Conservation (phyloP, 2,113 vertebrate genomes). For the Silurus glanis region DNA sequence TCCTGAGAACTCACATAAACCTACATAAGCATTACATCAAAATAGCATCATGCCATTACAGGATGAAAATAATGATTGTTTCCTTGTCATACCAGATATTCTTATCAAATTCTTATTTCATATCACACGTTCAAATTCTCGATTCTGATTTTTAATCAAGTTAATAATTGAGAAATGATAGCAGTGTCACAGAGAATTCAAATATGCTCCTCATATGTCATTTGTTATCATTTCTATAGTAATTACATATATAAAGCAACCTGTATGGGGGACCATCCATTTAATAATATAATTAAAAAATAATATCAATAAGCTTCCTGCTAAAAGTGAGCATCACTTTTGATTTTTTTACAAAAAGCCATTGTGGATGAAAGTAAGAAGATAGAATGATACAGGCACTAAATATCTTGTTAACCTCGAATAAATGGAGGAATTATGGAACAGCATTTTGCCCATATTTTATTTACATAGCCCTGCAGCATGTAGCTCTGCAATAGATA, state of each 20-base stretch:
- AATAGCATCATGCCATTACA: not conserved
- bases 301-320: not conserved
- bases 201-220: not conserved
- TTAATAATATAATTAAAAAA: not conserved
- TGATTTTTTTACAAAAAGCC: not conserved
- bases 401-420: not conserved
- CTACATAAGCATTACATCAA: not conserved
- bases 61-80: not conserved
- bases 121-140: not conserved
- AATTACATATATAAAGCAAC: not conserved
- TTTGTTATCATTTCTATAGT: too few species aligned
- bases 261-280: not conserved
- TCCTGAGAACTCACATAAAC: not conserved
- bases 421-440: not conserved
- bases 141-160: not conserved
- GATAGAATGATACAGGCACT: not conserved
- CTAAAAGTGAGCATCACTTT: not conserved
- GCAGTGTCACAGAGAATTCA: not conserved
- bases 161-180: not conserved
- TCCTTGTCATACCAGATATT: not conserved
- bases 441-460: not conserved
- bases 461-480: constrained; percentile 37
- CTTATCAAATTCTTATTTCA: not conserved
- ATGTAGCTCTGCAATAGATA: constrained; percentile 10
- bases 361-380: not conserved